These are phyloP conservation scores for Conopomorpha cramerella DNA, from an alignment of 1,140 invertebrate genomes.

Conservation along the genomic window DNA sequence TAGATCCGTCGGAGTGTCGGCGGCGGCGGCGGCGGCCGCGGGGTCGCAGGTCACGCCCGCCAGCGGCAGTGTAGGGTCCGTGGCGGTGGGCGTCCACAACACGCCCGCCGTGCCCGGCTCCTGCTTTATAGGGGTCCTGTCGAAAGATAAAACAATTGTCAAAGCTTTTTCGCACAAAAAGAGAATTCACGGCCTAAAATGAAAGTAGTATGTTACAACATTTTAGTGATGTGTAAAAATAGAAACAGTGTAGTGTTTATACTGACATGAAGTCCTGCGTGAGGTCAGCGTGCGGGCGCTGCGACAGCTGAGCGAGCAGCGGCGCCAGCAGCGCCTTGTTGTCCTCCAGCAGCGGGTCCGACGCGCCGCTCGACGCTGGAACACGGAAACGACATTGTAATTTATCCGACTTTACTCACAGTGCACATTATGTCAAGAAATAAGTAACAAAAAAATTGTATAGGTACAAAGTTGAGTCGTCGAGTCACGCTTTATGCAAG, in stretches of 20 bases:
- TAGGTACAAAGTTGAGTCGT: no score
- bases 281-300: conserved; percentile 30
- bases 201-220: no score
- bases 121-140: conserved; percentile 37
- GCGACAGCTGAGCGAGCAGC: conserved; percentile 44
- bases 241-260: no score
- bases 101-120: conserved; percentile 16
- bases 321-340: conserved; percentile 49
- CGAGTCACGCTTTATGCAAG: no score
- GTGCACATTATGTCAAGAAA: no score
- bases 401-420: no score
- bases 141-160: no score
- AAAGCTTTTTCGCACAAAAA: no score
- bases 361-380: conserved; percentile 24
- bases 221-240: no score
- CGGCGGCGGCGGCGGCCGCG: conserved; percentile 14
- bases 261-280: conserved; percentile 39
- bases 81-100: conserved; percentile 47
- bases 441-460: no score
- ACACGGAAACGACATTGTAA: no score
- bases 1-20: conserved; percentile 10
- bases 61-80: conserved; percentile 41
- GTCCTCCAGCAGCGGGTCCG: conserved; percentile 46
- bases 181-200: no score
- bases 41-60: conserved; percentile 7